Evolutionary conservation across 1,140 invertebrate species (phyloP).

Genomic region (Atopsyche davidsoni): DNA sequence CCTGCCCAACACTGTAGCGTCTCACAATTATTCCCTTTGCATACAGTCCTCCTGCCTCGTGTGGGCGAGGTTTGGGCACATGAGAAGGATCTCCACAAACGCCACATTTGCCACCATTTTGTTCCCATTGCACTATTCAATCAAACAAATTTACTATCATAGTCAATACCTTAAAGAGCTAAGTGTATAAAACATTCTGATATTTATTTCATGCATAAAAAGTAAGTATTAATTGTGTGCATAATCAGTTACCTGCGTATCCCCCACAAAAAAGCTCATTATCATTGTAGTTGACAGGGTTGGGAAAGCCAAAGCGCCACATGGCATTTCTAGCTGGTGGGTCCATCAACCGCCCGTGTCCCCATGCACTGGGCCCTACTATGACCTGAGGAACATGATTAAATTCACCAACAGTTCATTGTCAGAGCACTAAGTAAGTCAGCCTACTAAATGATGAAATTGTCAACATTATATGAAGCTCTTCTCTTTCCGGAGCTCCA

Average conservation of each 20-base stretch:
- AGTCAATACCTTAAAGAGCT: too few species aligned
- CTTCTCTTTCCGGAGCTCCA: too few species aligned
- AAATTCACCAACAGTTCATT: too few species aligned
- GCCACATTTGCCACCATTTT: conserved; percentile 80
- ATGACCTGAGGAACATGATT: too few species aligned
- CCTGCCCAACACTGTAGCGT: conserved; percentile 76
- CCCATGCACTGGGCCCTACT: too few species aligned
- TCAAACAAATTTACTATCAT: too few species aligned
- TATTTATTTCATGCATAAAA: too few species aligned
- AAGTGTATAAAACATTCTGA: too few species aligned
- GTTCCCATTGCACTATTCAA: conserved; percentile 84
- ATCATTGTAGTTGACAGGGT: conserved; percentile 91
- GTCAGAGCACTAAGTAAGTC: too few species aligned
- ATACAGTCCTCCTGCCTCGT: conserved; percentile 82
- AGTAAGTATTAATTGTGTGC: conserved; percentile 1
- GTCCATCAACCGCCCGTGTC: conserved; percentile 81
- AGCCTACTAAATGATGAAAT: too few species aligned
- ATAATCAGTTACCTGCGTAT: conserved; percentile 59
- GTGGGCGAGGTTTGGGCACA: conserved; percentile 63
- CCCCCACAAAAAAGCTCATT: conserved; percentile 81
- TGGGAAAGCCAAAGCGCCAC: conserved; percentile 90
- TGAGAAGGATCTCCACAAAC: conserved; percentile 83
- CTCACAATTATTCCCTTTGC: conserved; percentile 77
- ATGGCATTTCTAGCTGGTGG: conserved; percentile 86
- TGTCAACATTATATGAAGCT: too few species aligned